Conservation (phyloP, 2,113 vertebrate species). For the Cynopterus brachyotis region DNA sequence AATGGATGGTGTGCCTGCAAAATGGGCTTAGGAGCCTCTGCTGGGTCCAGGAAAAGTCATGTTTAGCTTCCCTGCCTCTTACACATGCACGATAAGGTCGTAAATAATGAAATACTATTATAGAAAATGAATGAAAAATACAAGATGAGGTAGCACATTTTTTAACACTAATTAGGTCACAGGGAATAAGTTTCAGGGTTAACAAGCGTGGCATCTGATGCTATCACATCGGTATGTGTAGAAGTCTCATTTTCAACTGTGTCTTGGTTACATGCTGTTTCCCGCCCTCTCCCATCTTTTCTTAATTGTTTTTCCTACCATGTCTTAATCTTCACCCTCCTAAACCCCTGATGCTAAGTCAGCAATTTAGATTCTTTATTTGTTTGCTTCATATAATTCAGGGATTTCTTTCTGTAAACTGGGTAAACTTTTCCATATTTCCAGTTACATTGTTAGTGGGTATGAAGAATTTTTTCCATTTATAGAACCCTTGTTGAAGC, state of each 20-base stretch:
- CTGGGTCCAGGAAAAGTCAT: not conserved
- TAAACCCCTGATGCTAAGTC: constrained; percentile 44
- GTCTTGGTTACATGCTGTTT: not conserved
- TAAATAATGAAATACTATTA: not conserved
- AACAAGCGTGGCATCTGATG: not conserved
- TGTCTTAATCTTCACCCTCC: constrained; percentile 8
- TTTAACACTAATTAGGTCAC: not conserved
- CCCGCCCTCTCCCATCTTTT: not conserved
- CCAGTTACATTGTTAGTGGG: constrained; percentile 77
- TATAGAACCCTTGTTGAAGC: constrained; percentile 73
- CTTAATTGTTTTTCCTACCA: constrained; percentile 52
- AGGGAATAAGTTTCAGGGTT: not conserved
- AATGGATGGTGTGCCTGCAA: not conserved
- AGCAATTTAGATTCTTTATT: constrained; percentile 71
- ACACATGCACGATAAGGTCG: rapidly evolving
- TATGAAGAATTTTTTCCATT: constrained; percentile 76
- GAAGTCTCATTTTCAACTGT: not conserved
- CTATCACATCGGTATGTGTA: not conserved
- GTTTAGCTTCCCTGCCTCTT: rapidly evolving
- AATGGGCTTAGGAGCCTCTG: not conserved
- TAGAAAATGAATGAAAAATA: not conserved
- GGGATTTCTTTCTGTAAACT: constrained; percentile 78
- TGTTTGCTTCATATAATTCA: constrained; percentile 75
- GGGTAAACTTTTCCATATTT: constrained; percentile 80
- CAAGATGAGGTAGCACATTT: not conserved